These are phyloP conservation scores for Venusia cambrica DNA, from an alignment of 2,888 invertebrate genomes.

Conservation along the genomic window DNA sequence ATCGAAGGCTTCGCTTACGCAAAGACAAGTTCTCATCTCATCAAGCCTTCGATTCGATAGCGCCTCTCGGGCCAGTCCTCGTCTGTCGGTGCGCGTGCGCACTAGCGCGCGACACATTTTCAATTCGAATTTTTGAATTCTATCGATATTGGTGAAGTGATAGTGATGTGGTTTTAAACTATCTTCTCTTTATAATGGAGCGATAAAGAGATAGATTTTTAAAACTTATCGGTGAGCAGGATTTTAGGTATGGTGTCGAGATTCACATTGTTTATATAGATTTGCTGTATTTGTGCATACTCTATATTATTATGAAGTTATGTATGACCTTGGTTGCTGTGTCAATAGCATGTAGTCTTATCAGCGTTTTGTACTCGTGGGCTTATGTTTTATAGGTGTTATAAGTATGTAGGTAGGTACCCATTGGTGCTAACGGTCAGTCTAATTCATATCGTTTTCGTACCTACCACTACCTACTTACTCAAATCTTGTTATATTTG, in stretches of 20 bases:
- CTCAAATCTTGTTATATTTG: too few species aligned
- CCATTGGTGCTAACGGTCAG: too few species aligned
- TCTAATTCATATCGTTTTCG: too few species aligned
- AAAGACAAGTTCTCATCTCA: constrained; percentile 43
- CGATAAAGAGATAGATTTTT: constrained; percentile 64
- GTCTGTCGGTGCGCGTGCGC: constrained; percentile 61
- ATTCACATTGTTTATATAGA: constrained; percentile 15
- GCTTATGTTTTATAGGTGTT: too few species aligned
- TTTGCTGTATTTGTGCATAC: constrained; percentile 19
- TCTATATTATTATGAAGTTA: constrained; percentile 23
- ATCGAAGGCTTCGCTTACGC: constrained; percentile 40
- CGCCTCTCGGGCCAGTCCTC: constrained; percentile 51
- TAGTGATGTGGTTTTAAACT: constrained; percentile 42
- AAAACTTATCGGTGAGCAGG: constrained; percentile 48
- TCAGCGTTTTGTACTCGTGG: constrained; percentile 18
- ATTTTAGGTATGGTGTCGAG: too few species aligned
- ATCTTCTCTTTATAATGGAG: constrained; percentile 67
- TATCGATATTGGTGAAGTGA: constrained; percentile 45
- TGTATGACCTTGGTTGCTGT: constrained; percentile 22
- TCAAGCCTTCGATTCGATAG: constrained; percentile 49
- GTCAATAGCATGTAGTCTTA: constrained; percentile 27
- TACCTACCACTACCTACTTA: too few species aligned
- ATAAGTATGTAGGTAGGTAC: too few species aligned
- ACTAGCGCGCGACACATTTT: constrained; percentile 50
- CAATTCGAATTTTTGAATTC: constrained; percentile 29